Conservation (phyloP, 2,797 vertebrate species). For the Atherinosoma microstoma region DNA sequence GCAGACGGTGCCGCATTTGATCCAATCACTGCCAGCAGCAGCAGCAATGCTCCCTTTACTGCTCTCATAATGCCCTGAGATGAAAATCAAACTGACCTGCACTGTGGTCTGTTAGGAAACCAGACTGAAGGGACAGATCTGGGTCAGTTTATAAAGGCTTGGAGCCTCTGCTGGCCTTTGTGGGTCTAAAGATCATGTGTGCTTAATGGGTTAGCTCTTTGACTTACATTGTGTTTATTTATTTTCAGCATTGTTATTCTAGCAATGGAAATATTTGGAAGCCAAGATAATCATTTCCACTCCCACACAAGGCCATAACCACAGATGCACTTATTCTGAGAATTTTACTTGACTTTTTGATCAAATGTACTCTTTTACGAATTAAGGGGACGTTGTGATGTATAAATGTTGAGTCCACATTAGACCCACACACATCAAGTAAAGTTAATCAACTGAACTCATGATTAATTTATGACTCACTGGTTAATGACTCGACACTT, state of each 20-base stretch:
- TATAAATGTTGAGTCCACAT: too few species aligned
- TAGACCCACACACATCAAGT: too few species aligned
- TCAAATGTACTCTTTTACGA: neutral
- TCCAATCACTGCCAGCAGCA: slow-evolving; percentile 14
- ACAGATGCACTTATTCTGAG: neutral
- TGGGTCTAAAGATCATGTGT: slow-evolving; percentile 17
- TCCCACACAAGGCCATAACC: neutral
- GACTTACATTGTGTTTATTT: neutral
- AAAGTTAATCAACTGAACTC: too few species aligned
- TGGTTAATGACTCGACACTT: too few species aligned
- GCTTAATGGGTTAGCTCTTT: neutral
- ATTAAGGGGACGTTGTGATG: too few species aligned
- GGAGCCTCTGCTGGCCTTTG: neutral
- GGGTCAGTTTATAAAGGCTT: neutral
- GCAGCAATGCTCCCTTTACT: neutral
- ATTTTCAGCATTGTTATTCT: neutral
- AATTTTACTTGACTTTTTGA: neutral
- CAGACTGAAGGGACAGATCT: neutral
- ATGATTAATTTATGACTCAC: too few species aligned
- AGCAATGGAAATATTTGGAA: neutral
- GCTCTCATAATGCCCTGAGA: slow-evolving; percentile 30
- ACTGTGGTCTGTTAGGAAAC: neutral
- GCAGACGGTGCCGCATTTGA: neutral
- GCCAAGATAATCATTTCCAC: too few species aligned
- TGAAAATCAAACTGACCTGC: neutral